Evolutionary conservation across 2,888 invertebrate species (phyloP).

Genomic region (Troides oblongomaculatus): DNA sequence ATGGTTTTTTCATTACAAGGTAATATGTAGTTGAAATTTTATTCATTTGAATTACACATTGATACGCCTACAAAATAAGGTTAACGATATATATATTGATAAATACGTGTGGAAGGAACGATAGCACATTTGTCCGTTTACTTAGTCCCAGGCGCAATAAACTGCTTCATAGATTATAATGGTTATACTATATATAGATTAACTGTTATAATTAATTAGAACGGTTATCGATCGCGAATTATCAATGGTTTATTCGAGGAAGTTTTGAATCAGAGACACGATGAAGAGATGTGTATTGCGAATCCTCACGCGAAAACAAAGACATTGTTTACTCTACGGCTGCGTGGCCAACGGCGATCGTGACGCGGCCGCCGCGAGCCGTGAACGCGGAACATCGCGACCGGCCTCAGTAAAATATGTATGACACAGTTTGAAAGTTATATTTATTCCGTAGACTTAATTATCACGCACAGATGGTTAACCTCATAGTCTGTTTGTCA

Average conservation of each 20-base stretch:
- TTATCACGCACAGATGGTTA: slow-evolving; percentile 1
- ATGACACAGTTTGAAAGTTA: slow-evolving; percentile 29
- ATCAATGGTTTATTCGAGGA: slow-evolving; percentile 14
- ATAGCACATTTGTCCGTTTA: background rate
- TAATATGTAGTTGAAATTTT: too few relatives aligned
- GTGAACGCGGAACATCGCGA: slow-evolving; percentile 31
- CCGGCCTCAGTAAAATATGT: slow-evolving; percentile 24
- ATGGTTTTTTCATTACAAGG: too few relatives aligned
- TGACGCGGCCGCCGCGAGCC: slow-evolving; percentile 5
- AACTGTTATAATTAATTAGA: background rate
- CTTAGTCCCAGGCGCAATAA: background rate
- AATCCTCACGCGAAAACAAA: slow-evolving; percentile 47
- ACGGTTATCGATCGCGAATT: background rate
- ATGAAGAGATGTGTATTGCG: slow-evolving; percentile 22
- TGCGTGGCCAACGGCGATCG: slow-evolving; percentile 5
- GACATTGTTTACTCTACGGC: slow-evolving; percentile 54
- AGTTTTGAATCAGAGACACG: slow-evolving; percentile 18
- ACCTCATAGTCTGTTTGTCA: background rate
- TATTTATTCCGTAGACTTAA: slow-evolving; percentile 11
- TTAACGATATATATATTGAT: too few relatives aligned
- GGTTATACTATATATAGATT: background rate
- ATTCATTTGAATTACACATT: too few relatives aligned
- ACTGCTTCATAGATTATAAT: background rate
- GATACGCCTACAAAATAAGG: too few relatives aligned
- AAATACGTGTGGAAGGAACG: background rate